Evolutionary conservation across 2,888 invertebrate species (phyloP).

Genomic region (Tolmerus cingulatus): DNA sequence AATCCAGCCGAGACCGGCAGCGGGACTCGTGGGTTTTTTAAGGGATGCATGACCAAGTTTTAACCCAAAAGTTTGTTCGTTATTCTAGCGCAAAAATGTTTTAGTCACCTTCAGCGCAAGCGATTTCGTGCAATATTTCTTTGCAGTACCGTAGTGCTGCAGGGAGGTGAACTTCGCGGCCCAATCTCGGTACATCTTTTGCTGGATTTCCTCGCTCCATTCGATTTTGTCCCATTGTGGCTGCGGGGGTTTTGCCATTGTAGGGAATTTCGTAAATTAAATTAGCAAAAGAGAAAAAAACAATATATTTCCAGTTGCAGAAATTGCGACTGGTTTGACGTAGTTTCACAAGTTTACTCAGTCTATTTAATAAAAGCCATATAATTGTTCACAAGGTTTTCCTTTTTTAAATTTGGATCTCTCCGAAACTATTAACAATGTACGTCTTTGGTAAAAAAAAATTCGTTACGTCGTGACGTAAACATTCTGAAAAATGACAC

Average conservation of each 20-base stretch:
- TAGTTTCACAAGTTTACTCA: neutral
- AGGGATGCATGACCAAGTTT: too few species aligned
- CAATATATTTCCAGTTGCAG: neutral
- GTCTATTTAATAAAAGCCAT: neutral
- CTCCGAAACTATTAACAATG: too few species aligned
- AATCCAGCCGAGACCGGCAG: too few species aligned
- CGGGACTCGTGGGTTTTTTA: too few species aligned
- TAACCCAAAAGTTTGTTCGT: too few species aligned
- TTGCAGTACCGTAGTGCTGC: conserved; percentile 41
- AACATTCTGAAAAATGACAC: too few species aligned
- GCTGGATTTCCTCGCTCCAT: conserved; percentile 41
- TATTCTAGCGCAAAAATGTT: neutral
- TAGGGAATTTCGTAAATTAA: neutral
- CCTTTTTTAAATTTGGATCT: too few species aligned
- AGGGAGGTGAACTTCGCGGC: conserved; percentile 29
- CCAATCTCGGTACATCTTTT: conserved; percentile 45
- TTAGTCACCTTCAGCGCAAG: conserved; percentile 38
- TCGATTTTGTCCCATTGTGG: conserved; percentile 39
- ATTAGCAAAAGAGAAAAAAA: neutral
- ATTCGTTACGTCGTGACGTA: too few species aligned
- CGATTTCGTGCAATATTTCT: conserved; percentile 38
- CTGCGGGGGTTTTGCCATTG: neutral
- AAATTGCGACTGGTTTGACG: neutral
- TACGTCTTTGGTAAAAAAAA: too few species aligned
- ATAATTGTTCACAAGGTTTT: too few species aligned